Evolutionary conservation across 2,113 vertebrate species (phyloP), one percentile per base, ranked within the genome.

Genomic region (Rhipidura dahli): DNA sequence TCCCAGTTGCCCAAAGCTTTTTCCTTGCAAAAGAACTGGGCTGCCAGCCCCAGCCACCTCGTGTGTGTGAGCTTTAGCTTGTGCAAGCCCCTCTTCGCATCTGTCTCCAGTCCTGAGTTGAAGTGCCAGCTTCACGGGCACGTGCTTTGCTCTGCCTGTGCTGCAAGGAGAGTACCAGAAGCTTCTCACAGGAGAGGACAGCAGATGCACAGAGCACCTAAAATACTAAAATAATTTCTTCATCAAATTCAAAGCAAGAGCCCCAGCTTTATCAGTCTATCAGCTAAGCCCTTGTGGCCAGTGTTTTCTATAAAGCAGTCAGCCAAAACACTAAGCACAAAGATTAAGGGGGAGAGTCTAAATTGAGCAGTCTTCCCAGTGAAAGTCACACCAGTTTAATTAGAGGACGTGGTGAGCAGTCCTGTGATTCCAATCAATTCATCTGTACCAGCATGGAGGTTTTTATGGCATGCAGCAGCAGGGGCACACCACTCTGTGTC

Each of bases 51-150:
- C 31, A 56, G 37, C 49, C 33, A 20, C 24, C 20, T 57, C 23
- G 2, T 0, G 9, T 3, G 0, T 7, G 10, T 24, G 16, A 26
- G 31, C 28, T 76, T 40, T 33, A 70, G 60, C 9, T 49, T 6
- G 3, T 5, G 4, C 28, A 70, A 83, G 37, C 7, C 28, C 8
- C 37, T 54, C 56, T 47, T 14, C 30, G 15, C 27, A 10, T 8
- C 3, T 2, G 2, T 15, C 31, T 66, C 56, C 21, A 35, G 6
- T n/a, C n/a, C 45, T 19, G 13, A 57, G 27, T 5, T 37, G 15
- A 83, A 49, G 45, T 1, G 69, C 44, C 70, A 39, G 9, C 30
- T 39, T 83, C 61, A 16, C 28, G 31, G 40, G 54, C 37, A 37
- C 19, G 3, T 8, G 16, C 14, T 54, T 26, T 63, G 22, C 19